Evolutionary conservation across 2,888 invertebrate genomes (phyloP).

Genomic region (Hedya salicella): DNA sequence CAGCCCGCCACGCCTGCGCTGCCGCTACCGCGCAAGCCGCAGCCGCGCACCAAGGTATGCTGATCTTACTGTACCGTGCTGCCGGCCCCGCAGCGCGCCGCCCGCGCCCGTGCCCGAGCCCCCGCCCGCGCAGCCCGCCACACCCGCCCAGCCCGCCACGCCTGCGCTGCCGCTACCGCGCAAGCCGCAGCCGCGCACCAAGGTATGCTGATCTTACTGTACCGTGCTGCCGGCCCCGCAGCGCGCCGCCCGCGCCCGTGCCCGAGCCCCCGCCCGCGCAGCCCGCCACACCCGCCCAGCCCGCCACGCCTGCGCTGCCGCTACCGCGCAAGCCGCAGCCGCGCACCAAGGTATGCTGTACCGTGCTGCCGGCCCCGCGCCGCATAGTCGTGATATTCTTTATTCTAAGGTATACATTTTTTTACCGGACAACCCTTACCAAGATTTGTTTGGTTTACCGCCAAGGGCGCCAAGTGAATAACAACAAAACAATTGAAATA

Average conservation of each 20-base stretch:
- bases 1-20: constrained; percentile 46
- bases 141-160: constrained; percentile 47
- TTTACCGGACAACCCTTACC: too few species aligned
- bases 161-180: constrained; percentile 57
- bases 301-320: constrained; percentile 47
- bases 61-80: too few species aligned
- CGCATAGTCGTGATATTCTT: too few species aligned
- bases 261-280: constrained; percentile 50
- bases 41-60: constrained; percentile 72
- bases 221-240: too few species aligned
- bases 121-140: constrained; percentile 54
- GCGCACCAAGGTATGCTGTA: constrained; percentile 71
- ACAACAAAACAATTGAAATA: too few species aligned
- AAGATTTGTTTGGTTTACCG: too few species aligned
- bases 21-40: constrained; percentile 69
- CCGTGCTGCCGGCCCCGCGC: too few species aligned
- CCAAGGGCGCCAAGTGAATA: too few species aligned
- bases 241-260: constrained; percentile 51
- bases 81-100: constrained; percentile 52
- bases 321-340: constrained; percentile 74
- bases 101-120: constrained; percentile 49
- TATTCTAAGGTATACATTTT: too few species aligned
- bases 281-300: constrained; percentile 52
- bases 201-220: constrained; percentile 60
- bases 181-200: constrained; percentile 76